Evolutionary conservation across 1,140 invertebrate species (phyloP), one percentile per base, ranked within the genome.

Genomic region (Phocides pigmalion): DNA sequence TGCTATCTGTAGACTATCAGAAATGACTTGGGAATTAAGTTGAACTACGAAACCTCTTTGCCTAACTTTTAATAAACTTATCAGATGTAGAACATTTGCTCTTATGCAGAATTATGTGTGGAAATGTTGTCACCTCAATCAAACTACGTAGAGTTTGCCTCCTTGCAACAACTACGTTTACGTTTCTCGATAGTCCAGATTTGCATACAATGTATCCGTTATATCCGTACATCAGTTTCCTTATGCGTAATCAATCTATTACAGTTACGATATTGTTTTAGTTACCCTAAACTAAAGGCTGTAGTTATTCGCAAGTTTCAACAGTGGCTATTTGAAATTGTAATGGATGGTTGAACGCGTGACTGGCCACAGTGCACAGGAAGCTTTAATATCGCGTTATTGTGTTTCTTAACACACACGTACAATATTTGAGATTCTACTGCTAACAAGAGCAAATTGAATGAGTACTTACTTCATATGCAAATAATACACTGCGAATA

Each of bases 251-350:
- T 6, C 16, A n/a, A 44, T 44, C 8, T 44, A 44, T 44, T 44
- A 17, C 42, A 19, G 9, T n/a, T 16, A 16, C 17, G 20, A 11
- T 44, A 20, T 44, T 22, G 44, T 12, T 19, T 46, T 14, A 6
- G n/a, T 47, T 47, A 32, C 47, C 22, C 15, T 19, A 50, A 50
- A 50, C 47, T 32, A 25, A 19, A 50, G 47, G 20, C 22, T 25
- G 20, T 28, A 50, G 47, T n/a, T 37, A n/a, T n/a, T 54, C 11
- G 9, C n/a, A 25, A 22, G 39, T 67, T 62, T 62, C 65, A 51
- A 67, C 65, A 67, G 22, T 28, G 16, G 39, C 47, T 56, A 73
- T 79, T 79, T 73, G 49, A 73, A 79, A 73, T 79, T 79, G 49
- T 76, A 76, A 79, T 76, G 65, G 68, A 51, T 51, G 15, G 39